These are phyloP conservation scores for Melinaea menophilus DNA, from an alignment of 2,888 invertebrate species.

Conservation along the genomic window DNA sequence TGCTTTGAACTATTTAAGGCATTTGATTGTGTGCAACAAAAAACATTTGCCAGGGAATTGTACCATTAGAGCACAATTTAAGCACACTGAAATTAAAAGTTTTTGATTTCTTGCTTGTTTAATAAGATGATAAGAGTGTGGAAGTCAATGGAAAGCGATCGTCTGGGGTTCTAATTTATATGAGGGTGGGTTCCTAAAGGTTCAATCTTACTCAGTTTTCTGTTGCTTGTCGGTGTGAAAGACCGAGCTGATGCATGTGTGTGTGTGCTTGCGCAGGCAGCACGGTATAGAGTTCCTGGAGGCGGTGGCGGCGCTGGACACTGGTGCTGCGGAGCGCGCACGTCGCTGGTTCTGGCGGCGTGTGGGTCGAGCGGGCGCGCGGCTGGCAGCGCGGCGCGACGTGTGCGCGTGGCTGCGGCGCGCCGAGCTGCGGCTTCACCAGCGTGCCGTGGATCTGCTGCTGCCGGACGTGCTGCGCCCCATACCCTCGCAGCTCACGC, in stretches of 20 bases:
- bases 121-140: no score
- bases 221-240: no score
- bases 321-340: conserved; percentile 91
- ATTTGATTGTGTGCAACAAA: no score
- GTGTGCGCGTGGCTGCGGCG: conserved; percentile 88
- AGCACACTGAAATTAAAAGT: no score
- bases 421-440: conserved; percentile 96
- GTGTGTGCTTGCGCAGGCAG: conserved; percentile 77
- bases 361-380: conserved; percentile 89
- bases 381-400: conserved; percentile 78
- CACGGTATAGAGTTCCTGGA: conserved; percentile 96
- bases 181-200: no score
- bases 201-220: no score
- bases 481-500: conserved; percentile 95
- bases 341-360: conserved; percentile 97
- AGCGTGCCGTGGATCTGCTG: conserved; percentile 95
- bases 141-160: no score
- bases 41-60: no score
- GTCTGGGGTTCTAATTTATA: no score
- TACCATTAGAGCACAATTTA: no score
- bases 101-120: no score
- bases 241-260: background rate
- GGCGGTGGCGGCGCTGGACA: conserved; percentile 93
- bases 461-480: conserved; percentile 97
- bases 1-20: no score